These are phyloP conservation scores for Arrhopalites spinosus DNA, from an alignment of 2,888 invertebrate genomes.

Conservation along the genomic window DNA sequence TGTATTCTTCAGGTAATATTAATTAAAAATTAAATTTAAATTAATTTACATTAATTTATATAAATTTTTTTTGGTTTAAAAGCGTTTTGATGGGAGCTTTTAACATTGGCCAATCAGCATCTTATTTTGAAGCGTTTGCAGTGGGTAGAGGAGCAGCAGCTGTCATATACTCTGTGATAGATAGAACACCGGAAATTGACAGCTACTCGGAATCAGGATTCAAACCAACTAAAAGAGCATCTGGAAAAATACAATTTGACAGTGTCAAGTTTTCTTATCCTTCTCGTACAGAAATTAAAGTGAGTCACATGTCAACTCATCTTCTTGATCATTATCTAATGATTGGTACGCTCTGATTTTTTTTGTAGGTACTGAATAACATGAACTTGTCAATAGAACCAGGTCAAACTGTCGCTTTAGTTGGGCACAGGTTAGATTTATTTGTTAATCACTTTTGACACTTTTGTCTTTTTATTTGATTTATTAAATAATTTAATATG, in stretches of 20 bases:
- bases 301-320: not conserved
- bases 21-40: no score
- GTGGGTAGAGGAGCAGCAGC: constrained; percentile 74
- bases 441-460: not conserved
- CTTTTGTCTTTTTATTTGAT: not conserved
- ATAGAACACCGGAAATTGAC: constrained; percentile 62
- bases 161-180: constrained; percentile 73
- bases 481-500: not conserved
- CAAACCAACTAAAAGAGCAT: constrained; percentile 56
- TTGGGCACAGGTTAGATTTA: constrained; percentile 39
- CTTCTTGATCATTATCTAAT: not conserved
- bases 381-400: constrained; percentile 49
- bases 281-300: constrained; percentile 56
- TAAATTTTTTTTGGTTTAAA: constrained; percentile 67
- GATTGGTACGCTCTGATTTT: not conserved
- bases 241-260: constrained; percentile 60
- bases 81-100: constrained; percentile 78
- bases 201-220: constrained; percentile 59
- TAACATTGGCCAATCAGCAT: constrained; percentile 75
- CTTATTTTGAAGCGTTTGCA: constrained; percentile 71
- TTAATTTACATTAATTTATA: not conserved
- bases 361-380: constrained; percentile 46
- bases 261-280: constrained; percentile 62
- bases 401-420: constrained; percentile 51
- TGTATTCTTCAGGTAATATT: constrained; percentile 62